Evolutionary conservation across 2,113 vertebrate genomes (phyloP), one percentile per base, ranked within the genome.

Genomic region (Plecturocebus donacophilus): DNA sequence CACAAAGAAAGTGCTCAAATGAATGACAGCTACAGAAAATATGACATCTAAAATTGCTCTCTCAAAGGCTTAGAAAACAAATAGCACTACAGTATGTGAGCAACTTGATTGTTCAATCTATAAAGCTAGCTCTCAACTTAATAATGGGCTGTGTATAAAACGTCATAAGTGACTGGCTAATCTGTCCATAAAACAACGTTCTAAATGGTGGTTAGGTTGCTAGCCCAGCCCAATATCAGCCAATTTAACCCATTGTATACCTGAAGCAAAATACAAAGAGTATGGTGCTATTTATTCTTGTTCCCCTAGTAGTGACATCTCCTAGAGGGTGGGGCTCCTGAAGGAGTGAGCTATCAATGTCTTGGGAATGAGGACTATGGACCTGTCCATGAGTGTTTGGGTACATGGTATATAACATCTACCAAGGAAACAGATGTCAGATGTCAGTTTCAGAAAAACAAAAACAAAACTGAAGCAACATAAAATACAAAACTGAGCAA

Each of bases 171-270:
- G 64, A 70, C 10, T 70, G 70, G 27, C 25, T 71, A 49, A 83
- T 70, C 38, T 91, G 32, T 82, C n/a, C 71, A 87, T 58, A 87
- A 68, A 90, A 87, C 17, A 86, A 75, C 16, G 27, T 30, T 82
- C 32, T 96, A 77, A 45, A 82, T 87, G 38, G 40, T 87, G 13
- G 13, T 75, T 56, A 96, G 14, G 49, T 32, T 91, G 47, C 54
- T 54, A 82, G 73, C 17, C 42, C 54, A 87, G 12, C 25, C 20
- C 58, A 77, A 79, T 4, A 88, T 70, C 25, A 84, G 49, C 27
- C 47, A 91, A 70, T 83, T 83, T 86, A 94, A 90, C 35, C 38
- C 42, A 91, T 94, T 94, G 56, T 49, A 79, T 40, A 85, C 8
- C n/a, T 93, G 42, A 52, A 61, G 30, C 56, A 76, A 88, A 92